Evolutionary conservation across 2,797 vertebrate genomes (phyloP).

Genomic region (Microctenopoma stevenorrisi): DNA sequence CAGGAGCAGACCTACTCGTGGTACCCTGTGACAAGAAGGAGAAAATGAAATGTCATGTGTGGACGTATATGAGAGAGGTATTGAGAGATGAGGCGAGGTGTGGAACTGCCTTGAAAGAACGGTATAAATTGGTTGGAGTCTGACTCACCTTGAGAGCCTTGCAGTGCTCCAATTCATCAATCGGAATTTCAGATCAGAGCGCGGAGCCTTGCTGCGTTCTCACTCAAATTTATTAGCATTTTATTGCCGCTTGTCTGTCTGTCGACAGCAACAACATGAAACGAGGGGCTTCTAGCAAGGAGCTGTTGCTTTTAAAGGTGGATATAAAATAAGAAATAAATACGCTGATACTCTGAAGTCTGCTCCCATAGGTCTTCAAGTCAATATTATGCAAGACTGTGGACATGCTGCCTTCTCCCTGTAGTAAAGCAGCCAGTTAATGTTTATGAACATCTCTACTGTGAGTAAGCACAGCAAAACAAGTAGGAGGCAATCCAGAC

Average conservation of each 20-base stretch:
- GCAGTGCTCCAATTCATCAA: slow-evolving; percentile 75
- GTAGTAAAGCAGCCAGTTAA: slow-evolving; percentile 48
- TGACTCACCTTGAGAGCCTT: slow-evolving; percentile 76
- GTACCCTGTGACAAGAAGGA: slow-evolving; percentile 48
- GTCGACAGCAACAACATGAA: slow-evolving; percentile 71
- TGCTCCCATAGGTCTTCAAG: slow-evolving; percentile 59
- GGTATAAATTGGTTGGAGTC: slow-evolving; percentile 64
- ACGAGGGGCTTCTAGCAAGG: slow-evolving; percentile 57
- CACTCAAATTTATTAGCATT: slow-evolving; percentile 78
- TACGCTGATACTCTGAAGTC: slow-evolving; percentile 56
- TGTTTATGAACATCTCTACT: slow-evolving; percentile 52
- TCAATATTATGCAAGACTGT: slow-evolving; percentile 67
- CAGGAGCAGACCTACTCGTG: slow-evolving; percentile 35
- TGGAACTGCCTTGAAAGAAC: slow-evolving; percentile 51
- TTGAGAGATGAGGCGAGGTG: slow-evolving; percentile 62
- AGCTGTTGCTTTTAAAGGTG: slow-evolving; percentile 60
- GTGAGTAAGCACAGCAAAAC: slow-evolving; percentile 28
- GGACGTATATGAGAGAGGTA: slow-evolving; percentile 58
- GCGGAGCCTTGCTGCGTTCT: slow-evolving; percentile 54
- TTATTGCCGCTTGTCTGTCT: slow-evolving; percentile 69
- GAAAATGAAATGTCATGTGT: slow-evolving; percentile 63
- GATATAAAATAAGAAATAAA: slow-evolving; percentile 71
- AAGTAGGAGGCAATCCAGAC: slow-evolving; percentile 26
- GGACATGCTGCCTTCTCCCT: slow-evolving; percentile 36
- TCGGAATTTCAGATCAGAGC: slow-evolving; percentile 78